Conservation (phyloP, 1,140 invertebrate genomes). For the Drosophila kurseongensis region DNA sequence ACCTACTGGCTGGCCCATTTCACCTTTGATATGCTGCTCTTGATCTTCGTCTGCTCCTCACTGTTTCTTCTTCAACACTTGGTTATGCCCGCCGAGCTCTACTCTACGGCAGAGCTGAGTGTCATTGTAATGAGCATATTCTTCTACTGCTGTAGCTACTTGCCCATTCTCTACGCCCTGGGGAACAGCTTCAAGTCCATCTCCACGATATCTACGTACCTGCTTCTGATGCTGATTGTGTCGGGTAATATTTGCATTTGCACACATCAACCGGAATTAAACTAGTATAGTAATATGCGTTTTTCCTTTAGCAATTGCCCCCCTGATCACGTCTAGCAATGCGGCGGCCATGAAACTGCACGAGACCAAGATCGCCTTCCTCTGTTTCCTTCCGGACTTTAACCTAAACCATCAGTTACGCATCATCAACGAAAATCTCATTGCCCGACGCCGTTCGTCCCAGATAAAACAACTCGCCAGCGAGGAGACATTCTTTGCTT, state of each 20-base stretch:
- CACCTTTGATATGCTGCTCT: constrained; percentile 61
- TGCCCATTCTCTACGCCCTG: constrained; percentile 74
- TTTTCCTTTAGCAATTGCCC: constrained; percentile 63
- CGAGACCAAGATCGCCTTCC: constrained; percentile 61
- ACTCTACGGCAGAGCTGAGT: constrained; percentile 39
- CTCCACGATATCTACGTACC: constrained; percentile 78
- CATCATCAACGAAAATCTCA: constrained; percentile 77
- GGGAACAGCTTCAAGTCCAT: constrained; percentile 77
- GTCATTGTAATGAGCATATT: constrained; percentile 63
- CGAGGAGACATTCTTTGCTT: constrained; percentile 56
- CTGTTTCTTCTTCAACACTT: constrained; percentile 44
- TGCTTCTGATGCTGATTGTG: constrained; percentile 74
- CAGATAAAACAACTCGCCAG: constrained; percentile 8
- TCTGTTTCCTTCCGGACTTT: constrained; percentile 77
- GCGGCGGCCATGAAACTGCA: constrained; percentile 68
- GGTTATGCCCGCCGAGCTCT: constrained; percentile 69
- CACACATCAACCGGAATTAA: not conserved
- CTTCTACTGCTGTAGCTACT: constrained; percentile 74
- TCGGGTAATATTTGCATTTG: constrained; percentile 53
- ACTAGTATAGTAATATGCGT: not conserved
- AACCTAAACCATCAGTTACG: constrained; percentile 80
- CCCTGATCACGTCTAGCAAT: constrained; percentile 72
- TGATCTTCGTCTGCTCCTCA: constrained; percentile 32
- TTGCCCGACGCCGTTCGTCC: constrained; percentile 29
- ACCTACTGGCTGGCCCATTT: constrained; percentile 71